Base-by-base conservation (phyloP, 2,888 invertebrate genomes). In the Morpho achilles region DNA sequence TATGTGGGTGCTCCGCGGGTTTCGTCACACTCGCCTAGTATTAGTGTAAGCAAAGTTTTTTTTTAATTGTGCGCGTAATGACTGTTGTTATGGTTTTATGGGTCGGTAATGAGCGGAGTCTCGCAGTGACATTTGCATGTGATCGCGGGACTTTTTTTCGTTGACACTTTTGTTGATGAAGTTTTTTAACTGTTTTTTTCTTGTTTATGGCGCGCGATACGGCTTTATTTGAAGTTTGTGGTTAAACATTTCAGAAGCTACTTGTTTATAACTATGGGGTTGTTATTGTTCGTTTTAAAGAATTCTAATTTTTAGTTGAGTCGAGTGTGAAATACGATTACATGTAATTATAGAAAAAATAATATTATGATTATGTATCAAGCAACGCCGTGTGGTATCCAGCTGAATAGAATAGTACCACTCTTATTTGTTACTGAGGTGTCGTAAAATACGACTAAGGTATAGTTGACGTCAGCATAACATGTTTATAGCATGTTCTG, bases 31-130 rank as follows among this genome's bases (percentile, higher is more conserved):
- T 86, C 76, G 82, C 84, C 71, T 75, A 77, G 69, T 79, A 83
- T 79, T 80, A 74, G 77, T 80, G 80, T 77, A 81, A 77, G 77
- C 77, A 75, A 75, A 77, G 77, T 82, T 88, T 90, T 90, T 87
- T 88, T 89, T 85, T 87, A 88, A 88, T 88, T 89, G 86, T 76
- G 74, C 77, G 76, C 71, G 78, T 89, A 88, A 90, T 89, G 77
- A 87, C 74, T 81, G 85, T 84, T 87, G 87, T 89, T 88, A 88
- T 87, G 87, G 82, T 86, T 87, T 87, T 80, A 87, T 87, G 77
- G 81, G 70, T 66, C 73, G 67, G 84, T 89, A 88, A 89, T 89
- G 88, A 88, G 87, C 77, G 74, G 66, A 81, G 74, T 83, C 73
- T 82, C 77, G 79, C 77, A 75, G 79, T 75, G 82, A 82, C 79